Conservation (phyloP, 2,113 vertebrate genomes). For the Gobiocypris rarus region DNA sequence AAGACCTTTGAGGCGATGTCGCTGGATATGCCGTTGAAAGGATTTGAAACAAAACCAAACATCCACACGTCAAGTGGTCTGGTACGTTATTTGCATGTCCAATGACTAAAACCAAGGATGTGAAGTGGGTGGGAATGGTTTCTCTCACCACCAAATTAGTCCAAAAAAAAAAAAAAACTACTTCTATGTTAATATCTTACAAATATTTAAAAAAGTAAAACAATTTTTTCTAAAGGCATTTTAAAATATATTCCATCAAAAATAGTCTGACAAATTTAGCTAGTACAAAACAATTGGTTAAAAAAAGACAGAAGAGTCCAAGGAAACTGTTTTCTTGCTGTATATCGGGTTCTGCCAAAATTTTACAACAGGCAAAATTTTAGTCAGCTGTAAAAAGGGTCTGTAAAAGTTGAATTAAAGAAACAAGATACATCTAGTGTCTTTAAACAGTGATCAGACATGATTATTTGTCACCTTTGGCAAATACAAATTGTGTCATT, state of each 20-base stretch:
- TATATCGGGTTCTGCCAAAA: conserved; percentile 55
- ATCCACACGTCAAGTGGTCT: not conserved
- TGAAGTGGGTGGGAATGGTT: conserved; percentile 69
- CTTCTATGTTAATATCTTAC: conserved; percentile 80
- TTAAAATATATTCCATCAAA: conserved; percentile 87
- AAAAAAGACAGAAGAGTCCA: conserved; percentile 71
- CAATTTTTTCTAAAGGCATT: conserved; percentile 80
- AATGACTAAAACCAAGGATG: conserved; percentile 60
- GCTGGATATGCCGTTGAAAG: conserved; percentile 64
- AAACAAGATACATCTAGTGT: conserved; percentile 24
- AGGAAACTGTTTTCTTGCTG: conserved; percentile 66
- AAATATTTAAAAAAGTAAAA: conserved; percentile 84
- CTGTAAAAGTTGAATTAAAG: conserved; percentile 51
- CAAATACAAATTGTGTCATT: conserved; percentile 68
- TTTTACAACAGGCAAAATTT: conserved; percentile 28
- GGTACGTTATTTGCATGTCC: conserved; percentile 51
- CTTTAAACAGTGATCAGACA: conserved; percentile 42
- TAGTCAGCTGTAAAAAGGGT: conserved; percentile 54
- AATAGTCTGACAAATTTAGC: conserved; percentile 82
- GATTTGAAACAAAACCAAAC: conserved; percentile 29
- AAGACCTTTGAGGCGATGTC: conserved; percentile 66
- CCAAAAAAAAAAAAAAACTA: conserved; percentile 54
- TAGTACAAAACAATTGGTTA: conserved; percentile 79
- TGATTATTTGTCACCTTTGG: conserved; percentile 72
- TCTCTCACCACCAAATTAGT: conserved; percentile 66